Evolutionary conservation across 2,888 invertebrate genomes (phyloP), one percentile per base, ranked within the genome.

Genomic region (Lycaena phlaeas): DNA sequence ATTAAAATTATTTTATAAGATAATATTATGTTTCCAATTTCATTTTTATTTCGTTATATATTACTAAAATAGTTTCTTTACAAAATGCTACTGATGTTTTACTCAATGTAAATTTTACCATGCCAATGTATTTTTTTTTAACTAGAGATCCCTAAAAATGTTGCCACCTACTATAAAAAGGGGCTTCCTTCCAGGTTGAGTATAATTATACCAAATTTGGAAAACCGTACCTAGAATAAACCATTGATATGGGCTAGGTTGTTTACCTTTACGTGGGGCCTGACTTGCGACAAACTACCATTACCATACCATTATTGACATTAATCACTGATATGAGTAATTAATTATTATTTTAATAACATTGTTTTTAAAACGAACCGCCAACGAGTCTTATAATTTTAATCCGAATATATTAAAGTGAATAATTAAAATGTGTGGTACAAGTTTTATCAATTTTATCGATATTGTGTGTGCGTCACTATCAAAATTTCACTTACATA

Each of bases 191-290:
- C 22, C 34, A 34, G 22, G 34, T 22, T 18, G 34, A 34, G 34
- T 18, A 7, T 34, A 22, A 34, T 34, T 34, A 34, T 34, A 18
- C 34, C 34, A 34, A 22, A 34, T 34, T 34, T 34, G 34, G 34
- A 18, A 34, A 22, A 22, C 34, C 4, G 12, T 34, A 34, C 34
- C 34, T 34, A 34, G 34, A 34, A 34, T 18, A 22, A 34, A 34
- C 34, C 34, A 34, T 34, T 34, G 18, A 34, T 34, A 11, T 18
- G 18, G 22, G 12, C 12, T 22, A 34, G 34, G 34, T 34, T 34
- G 34, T 12, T 34, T 22, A 34, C 34, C 34, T 22, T 12, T 22
- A 6, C 31, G 18, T 17, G 9, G 34, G 22, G 34, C 12, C 10
- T 22, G 22, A 7, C n/a, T n/a, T n/a, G n/a, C 31, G 11, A 31